These are phyloP conservation scores for Chrysina gloriosa DNA, from an alignment of 2,888 invertebrate species.

Conservation along the genomic window DNA sequence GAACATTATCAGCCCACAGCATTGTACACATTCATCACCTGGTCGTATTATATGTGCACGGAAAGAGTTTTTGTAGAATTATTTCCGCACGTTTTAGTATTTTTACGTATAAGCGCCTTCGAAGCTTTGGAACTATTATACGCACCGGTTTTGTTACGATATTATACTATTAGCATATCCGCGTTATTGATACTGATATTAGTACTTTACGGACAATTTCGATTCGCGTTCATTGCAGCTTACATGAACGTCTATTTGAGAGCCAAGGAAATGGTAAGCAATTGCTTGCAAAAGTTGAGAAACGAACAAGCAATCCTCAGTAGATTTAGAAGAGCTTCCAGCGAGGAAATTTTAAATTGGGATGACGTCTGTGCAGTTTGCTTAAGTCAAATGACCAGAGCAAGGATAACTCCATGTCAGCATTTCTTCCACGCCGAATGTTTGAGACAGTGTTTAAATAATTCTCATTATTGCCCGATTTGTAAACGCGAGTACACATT, in stretches of 20 bases:
- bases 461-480: constrained; percentile 78
- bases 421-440: constrained; percentile 86
- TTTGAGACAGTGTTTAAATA: constrained; percentile 77
- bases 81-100: constrained; percentile 71
- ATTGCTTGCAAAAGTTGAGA: constrained; percentile 68
- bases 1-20: constrained; percentile 79
- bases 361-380: constrained; percentile 87
- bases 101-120: constrained; percentile 71
- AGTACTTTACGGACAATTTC: constrained; percentile 69
- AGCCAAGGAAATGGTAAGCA: constrained; percentile 72
- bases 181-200: constrained; percentile 69
- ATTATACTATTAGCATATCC: constrained; percentile 71
- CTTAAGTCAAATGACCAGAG: constrained; percentile 75
- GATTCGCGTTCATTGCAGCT: constrained; percentile 69
- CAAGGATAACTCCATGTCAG: constrained; percentile 82
- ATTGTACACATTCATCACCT: constrained; percentile 74
- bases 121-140: constrained; percentile 80
- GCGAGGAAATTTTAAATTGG: constrained; percentile 74
- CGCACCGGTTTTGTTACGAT: constrained; percentile 74
- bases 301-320: constrained; percentile 73
- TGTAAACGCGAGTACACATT: constrained; percentile 75
- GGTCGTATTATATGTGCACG: constrained; percentile 77
- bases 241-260: constrained; percentile 77
- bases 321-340: constrained; percentile 73
- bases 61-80: constrained; percentile 78